Conservation (phyloP, 1,140 invertebrate genomes). For the Psix sp. region DNA sequence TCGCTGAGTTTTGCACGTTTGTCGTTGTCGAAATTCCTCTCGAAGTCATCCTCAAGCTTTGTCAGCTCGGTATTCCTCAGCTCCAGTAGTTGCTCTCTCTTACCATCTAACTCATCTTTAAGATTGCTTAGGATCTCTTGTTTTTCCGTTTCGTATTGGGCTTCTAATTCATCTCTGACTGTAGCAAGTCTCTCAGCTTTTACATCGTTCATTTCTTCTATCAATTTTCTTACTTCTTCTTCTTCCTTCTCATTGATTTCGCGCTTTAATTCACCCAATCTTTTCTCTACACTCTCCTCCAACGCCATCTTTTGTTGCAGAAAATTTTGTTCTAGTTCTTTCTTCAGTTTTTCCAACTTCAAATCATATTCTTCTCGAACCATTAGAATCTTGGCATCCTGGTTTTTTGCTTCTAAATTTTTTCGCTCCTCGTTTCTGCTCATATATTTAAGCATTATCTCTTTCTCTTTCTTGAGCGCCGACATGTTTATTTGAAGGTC, state of each 20-base stretch:
- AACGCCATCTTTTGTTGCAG: constrained; percentile 76
- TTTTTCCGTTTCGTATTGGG: constrained; percentile 69
- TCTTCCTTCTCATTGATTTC: constrained; percentile 72
- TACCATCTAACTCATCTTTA: constrained; percentile 68
- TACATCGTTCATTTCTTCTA: constrained; percentile 70
- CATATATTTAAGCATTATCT: constrained; percentile 65
- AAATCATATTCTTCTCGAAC: constrained; percentile 64
- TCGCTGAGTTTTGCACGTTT: constrained; percentile 67
- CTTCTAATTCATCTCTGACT: constrained; percentile 69
- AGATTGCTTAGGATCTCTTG: constrained; percentile 72
- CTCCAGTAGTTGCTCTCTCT: constrained; percentile 68
- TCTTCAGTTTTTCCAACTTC: constrained; percentile 71
- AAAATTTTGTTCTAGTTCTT: constrained; percentile 74
- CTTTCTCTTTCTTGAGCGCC: constrained; percentile 61
- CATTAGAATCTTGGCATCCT: constrained; percentile 59
- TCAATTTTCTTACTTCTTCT: constrained; percentile 70
- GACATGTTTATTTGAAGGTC: constrained; percentile 62
- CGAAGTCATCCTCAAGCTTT: constrained; percentile 69
- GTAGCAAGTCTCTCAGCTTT: constrained; percentile 67
- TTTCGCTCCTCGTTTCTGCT: constrained; percentile 54
- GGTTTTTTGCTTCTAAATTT: constrained; percentile 25
- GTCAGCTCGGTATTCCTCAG: constrained; percentile 69
- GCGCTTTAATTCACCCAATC: constrained; percentile 70
- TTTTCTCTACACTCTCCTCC: constrained; percentile 71
- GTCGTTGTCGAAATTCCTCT: constrained; percentile 66